Base-by-base conservation (phyloP, 2,888 invertebrate species). In the Hyppa rectilinea region DNA sequence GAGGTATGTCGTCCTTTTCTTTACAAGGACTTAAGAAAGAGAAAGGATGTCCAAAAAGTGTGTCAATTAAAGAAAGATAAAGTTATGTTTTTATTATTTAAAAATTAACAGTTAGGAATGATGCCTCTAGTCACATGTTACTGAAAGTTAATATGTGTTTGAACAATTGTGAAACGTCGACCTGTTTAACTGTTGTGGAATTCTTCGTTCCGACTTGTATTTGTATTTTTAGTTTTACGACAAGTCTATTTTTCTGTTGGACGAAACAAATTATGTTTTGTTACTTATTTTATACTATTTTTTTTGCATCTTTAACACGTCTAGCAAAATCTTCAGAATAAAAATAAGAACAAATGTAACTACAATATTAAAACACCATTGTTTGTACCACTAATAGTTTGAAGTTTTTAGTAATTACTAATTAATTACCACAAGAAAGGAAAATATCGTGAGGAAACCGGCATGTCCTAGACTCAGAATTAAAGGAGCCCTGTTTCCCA, bases 71-170 rank as follows among this genome's bases (percentile, higher is more conserved):
- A 49, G 26, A 52, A 52, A 50, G 2, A 60, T 53, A 34, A 31
- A 47, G 26, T 58, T 29, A 23, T 40, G 26, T 53, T 26, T 17
- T 58, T 69, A 38, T 50, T 10, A 29, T 45, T 23, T 47, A 31
- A 62, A 38, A 43, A 45, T 49, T 7, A 38, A 45, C 45, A 60
- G 12, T 52, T 64, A 72, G 66, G 49, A 52, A 61, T 70, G 20
- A 59, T 60, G 38, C 10, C 20, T 36, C 26, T 10, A 7, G 29
- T 23, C 36, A 43, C 26, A 55, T 60, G 56, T 53, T n/a, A 50
- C 56, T 55, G 59, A 66, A 67, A 68, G 58, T 60, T 36, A 67
- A 80, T 80, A 71, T 83, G 83, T 83, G 72, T 83, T 85, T 83
- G 72, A 64, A 83, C 85, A 83, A 73, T 59, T 85, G 85, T 73